These are phyloP conservation scores for Plestiodon gilberti DNA, from an alignment of 2,113 vertebrate species.

Conservation along the genomic window DNA sequence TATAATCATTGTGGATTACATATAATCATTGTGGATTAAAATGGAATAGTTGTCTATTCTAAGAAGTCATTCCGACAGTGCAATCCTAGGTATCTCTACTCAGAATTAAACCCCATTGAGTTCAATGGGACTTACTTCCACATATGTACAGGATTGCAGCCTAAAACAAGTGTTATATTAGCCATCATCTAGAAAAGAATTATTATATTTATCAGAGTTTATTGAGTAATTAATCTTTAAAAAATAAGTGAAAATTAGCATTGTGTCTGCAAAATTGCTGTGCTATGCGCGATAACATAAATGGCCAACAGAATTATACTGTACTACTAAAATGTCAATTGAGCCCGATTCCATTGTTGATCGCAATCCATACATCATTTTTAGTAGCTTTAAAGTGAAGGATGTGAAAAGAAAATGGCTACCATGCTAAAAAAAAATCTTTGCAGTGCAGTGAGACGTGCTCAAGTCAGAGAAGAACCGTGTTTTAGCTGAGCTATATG, in stretches of 20 bases:
- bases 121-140: too few species aligned
- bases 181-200: slow-evolving; percentile 57
- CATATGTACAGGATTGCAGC: too few species aligned
- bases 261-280: slow-evolving; percentile 48
- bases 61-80: slow-evolving; percentile 28
- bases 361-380: slow-evolving; percentile 51
- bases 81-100: too few species aligned
- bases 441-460: slow-evolving; percentile 69
- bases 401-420: slow-evolving; percentile 81
- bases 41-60: slow-evolving; percentile 64
- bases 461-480: slow-evolving; percentile 50
- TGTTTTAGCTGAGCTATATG: slow-evolving; percentile 44
- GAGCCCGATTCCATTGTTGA: slow-evolving; percentile 43
- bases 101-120: too few species aligned
- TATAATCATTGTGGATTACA: slow-evolving; percentile 65
- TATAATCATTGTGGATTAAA: slow-evolving; percentile 64
- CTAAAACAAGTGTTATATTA: slow-evolving; percentile 46
- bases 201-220: slow-evolving; percentile 61
- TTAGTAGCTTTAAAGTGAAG: slow-evolving; percentile 73
- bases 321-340: slow-evolving; percentile 58
- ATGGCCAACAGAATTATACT: slow-evolving; percentile 40
- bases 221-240: slow-evolving; percentile 56
- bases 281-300: slow-evolving; percentile 56
- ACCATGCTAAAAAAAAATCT: slow-evolving; percentile 66
- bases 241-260: slow-evolving; percentile 62